A percentile compares a stretch with the other conserved stretches of the same genome.
These are phyloP conservation scores for Emmelina monodactyla DNA, from an alignment of 2,888 invertebrate species.

Conservation along the genomic window DNA sequence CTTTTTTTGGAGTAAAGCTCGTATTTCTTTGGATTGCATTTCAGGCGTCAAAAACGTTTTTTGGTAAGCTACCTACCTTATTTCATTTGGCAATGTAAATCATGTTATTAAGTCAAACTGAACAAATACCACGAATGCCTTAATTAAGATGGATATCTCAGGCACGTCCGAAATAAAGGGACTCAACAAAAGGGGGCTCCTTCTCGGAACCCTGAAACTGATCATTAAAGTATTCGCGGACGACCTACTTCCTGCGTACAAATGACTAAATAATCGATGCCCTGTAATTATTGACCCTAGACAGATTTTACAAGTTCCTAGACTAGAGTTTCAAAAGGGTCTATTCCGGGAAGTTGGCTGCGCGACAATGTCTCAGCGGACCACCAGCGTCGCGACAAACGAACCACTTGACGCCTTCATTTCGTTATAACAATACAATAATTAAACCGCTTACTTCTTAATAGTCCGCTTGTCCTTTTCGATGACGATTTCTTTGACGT, in stretches of 20 bases:
- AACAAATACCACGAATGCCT: neutral
- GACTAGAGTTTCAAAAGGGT: slow-evolving; percentile 33
- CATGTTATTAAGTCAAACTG: too few relatives aligned
- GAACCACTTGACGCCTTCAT: slow-evolving; percentile 30
- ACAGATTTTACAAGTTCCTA: slow-evolving; percentile 41
- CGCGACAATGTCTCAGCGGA: slow-evolving; percentile 34
- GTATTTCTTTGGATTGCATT: too few relatives aligned
- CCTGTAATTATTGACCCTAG: slow-evolving; percentile 38
- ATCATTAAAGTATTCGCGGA: neutral
- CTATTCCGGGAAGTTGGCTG: slow-evolving; percentile 51
- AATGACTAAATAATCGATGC: slow-evolving; percentile 15
- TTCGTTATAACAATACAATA: slow-evolving; percentile 25
- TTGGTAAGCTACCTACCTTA: too few relatives aligned
- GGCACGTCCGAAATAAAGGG: neutral
- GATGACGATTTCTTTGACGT: slow-evolving; percentile 16
- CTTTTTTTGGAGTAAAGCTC: too few relatives aligned
- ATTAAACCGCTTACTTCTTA: slow-evolving; percentile 23
- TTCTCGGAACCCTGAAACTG: neutral
- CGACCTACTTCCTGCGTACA: neutral
- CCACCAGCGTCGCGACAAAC: slow-evolving; percentile 47
- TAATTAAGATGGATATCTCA: neutral
- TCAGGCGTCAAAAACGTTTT: too few relatives aligned
- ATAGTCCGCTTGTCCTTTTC: slow-evolving; percentile 17
- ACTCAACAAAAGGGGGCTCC: neutral
- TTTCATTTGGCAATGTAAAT: too few relatives aligned